Percentiles rank a stretch among this genome's conserved stretches.
Conservation (phyloP, 1,140 invertebrate genomes). For the Drosophila orena region DNA sequence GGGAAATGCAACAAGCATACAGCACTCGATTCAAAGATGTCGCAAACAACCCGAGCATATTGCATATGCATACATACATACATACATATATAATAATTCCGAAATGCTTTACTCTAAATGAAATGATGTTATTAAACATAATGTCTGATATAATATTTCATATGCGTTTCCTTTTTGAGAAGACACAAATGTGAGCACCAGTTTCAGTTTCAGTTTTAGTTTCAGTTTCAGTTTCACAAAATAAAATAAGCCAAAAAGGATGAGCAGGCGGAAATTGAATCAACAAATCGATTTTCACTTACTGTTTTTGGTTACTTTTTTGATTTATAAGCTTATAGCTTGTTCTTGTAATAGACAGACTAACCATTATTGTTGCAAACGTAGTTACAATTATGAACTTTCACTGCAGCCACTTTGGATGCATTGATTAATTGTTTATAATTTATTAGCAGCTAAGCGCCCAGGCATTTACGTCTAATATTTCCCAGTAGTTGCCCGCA, state of each 20-base stretch:
- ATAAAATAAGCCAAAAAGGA: too few relatives aligned
- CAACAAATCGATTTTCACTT: too few relatives aligned
- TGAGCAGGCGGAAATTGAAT: too few relatives aligned
- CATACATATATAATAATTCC: not conserved
- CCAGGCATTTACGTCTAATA: not conserved
- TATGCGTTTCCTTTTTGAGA: not conserved
- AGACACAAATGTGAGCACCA: too few relatives aligned
- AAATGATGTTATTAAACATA: not conserved
- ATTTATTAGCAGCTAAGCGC: conserved; percentile 4
- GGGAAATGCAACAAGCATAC: conserved; percentile 15
- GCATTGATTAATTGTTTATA: not conserved
- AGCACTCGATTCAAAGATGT: conserved; percentile 1
- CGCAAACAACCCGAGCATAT: not conserved
- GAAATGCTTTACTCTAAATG: not conserved
- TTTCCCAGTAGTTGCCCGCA: not conserved
- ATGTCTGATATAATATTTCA: not conserved
- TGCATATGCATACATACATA: too few relatives aligned
- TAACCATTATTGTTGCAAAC: not conserved
- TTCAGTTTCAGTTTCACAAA: too few relatives aligned
- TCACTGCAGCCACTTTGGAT: not conserved
- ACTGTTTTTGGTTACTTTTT: too few relatives aligned
- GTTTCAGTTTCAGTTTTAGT: too few relatives aligned
- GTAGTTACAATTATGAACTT: not conserved
- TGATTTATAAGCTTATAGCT: too few relatives aligned
- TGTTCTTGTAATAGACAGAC: not conserved